phyloP scores from a whole-genome alignment of 2,797 vertebrate genomes.

The Melanotaenia parkinsoni region DNA sequence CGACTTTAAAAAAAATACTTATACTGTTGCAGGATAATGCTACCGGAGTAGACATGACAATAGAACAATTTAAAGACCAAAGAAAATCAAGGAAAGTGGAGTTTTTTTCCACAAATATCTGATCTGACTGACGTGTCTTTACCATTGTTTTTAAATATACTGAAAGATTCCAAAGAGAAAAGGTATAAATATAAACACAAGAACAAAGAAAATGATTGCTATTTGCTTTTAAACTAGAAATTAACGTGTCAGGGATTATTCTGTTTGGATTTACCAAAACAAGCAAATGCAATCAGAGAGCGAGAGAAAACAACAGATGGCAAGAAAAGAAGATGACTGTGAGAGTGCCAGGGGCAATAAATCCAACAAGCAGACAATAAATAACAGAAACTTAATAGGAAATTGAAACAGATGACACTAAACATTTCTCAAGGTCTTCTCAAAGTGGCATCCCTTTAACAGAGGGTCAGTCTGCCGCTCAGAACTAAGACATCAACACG shows the following conservation, averaged over 20 bases:
- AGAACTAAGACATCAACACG: neutral
- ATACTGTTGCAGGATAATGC: neutral
- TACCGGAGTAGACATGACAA: neutral
- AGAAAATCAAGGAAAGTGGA: neutral
- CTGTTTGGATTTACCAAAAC: constrained; percentile 8
- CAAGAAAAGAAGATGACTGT: constrained; percentile 10
- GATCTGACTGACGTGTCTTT: neutral
- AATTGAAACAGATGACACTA: constrained; percentile 29
- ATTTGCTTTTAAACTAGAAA: neutral
- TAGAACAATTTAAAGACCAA: neutral
- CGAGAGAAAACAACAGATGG: constrained; percentile 44
- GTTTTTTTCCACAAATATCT: neutral
- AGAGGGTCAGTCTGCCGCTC: constrained; percentile 7
- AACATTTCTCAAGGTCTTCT: constrained; percentile 46
- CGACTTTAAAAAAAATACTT: neutral
- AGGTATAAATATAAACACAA: neutral
- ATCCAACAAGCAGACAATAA: constrained; percentile 37
- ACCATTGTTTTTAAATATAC: neutral
- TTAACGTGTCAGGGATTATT: neutral
- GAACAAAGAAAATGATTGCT: neutral
- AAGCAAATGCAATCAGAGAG: constrained; percentile 23
- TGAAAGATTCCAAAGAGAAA: neutral
- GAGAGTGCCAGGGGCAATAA: constrained; percentile 31
- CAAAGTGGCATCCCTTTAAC: constrained; percentile 29
- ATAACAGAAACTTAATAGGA: constrained; percentile 13